Base-by-base conservation (phyloP, 2,113 vertebrate species). In the Grammomys surdaster region DNA sequence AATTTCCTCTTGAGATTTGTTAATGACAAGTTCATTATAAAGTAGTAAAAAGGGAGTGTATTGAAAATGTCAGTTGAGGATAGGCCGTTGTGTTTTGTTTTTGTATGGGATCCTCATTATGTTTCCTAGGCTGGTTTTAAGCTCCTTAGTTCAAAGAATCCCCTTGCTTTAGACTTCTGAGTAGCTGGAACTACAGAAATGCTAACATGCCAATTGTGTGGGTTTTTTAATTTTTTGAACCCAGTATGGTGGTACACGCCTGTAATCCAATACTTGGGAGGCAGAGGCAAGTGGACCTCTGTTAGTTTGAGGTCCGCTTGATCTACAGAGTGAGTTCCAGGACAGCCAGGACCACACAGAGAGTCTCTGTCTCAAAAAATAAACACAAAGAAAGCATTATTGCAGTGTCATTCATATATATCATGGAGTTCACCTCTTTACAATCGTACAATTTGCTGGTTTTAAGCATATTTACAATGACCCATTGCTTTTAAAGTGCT, bases 351-450 rank as follows among this genome's bases (percentile, higher is more conserved):
- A 36, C 56, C 7, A 43, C 80, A 60, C n/a, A 84, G 10, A 84
- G 36, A 60, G n/a, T 28, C n/a, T 3, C 13, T 43, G n/a, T 63
- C 13, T 58, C 6, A 1, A 40, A 60, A 82, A 82, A 58, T 24
- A 58, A 24, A 80, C 2, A 7, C 33, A 17, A 17, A 48, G 31
- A 80, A 82, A 82, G 22, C 56, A 60, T 82, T 60, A 78, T 76
- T 89, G 84, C 63, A 67, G 20, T 89, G 48, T 19, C 63, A 48
- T 5, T 48, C 4, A 16, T 70, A 72, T 78, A 84, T 33, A 26
- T 89, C 31, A n/a, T 67, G 28, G 76, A 93, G 78, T 92, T 96
- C 36, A 40, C 73, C 80, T 78, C 46, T 88, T 93, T 82, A 69
- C n/a, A 86, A 86, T 33, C n/a, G 20, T 85, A 69, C 19, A 73